Evolutionary conservation across 2,888 invertebrate genomes (phyloP), one percentile per base, ranked within the genome.

Genomic region (Eristalis arbustorum): DNA sequence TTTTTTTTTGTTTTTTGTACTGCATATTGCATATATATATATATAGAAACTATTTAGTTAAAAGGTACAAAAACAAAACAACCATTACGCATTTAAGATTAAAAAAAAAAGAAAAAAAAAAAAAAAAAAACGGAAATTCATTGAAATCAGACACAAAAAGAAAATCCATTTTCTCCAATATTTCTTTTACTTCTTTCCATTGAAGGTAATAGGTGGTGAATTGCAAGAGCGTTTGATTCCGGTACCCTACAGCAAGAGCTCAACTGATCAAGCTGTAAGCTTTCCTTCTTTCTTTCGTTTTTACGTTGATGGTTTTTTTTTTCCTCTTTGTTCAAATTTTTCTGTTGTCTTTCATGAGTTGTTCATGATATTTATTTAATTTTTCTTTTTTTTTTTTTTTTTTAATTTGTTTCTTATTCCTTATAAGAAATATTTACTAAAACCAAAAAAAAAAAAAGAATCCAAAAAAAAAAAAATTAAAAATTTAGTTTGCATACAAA

Each of bases 181-280:
- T 90, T 92, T 92, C 92, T 93, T 89, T 91, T 90, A 90, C 89
- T 96, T 90, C 83, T 96, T 96, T 96, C 96, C 96, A 95, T 96
- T 97, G 96, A 97, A 98, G 98, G 98, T 98, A 96, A 98, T 98
- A 97, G 98, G 98, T 96, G 98, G 98, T 95, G 98, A 98, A 96
- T 98, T 98, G 96, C 98, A 98, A 96, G 98, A 98, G 96, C 98
- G 98, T 95, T 97, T 98, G 96, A 98, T 98, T 95, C 98, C 98
- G 95, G 98, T 98, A 95, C 98, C 98, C 94, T 98, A 98, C 97
- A 98, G 98, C 98, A 98, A 98, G 97, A 98, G 98, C 95, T 98
- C 98, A 95, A 98, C 98, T 95, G 98, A 98, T 96, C 98, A 98
- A 97, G 98, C 98, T 98, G 98, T 98, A 98, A 98, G 98, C 95